A percentile compares a stretch with the other conserved stretches of the same genome.
Evolutionary conservation across 2,888 invertebrate genomes (phyloP).

Genomic region (Thelaira solivaga): DNA sequence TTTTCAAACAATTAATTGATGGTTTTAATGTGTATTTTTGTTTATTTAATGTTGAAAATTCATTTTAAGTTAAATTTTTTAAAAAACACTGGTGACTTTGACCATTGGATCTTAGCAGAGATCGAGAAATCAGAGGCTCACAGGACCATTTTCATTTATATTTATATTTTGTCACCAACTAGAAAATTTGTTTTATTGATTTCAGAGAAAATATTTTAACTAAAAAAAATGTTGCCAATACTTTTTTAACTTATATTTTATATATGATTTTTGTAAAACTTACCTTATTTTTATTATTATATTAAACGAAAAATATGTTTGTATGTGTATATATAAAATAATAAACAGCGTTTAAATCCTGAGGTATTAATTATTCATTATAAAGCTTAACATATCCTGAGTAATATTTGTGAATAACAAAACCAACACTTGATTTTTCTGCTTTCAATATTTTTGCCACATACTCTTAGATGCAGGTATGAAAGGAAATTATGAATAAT

Average conservation of each 20-base stretch:
- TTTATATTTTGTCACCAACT: too few species aligned
- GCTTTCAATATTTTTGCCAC: not conserved
- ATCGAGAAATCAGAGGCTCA: too few species aligned
- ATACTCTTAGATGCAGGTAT: too few species aligned
- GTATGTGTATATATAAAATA: slow-evolving; percentile 1
- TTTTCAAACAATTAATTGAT: too few species aligned
- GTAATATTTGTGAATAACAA: slow-evolving; percentile 22
- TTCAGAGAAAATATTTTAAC: not conserved
- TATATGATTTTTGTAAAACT: slow-evolving; percentile 10
- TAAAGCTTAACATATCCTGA: slow-evolving; percentile 56
- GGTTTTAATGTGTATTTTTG: too few species aligned
- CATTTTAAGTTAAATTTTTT: too few species aligned
- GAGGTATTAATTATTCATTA: slow-evolving; percentile 35
- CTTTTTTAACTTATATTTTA: not conserved
- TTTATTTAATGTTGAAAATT: too few species aligned
- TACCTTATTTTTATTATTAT: slow-evolving; percentile 36
- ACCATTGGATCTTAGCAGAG: too few species aligned
- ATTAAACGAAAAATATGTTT: slow-evolving; percentile 14
- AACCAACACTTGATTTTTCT: not conserved
- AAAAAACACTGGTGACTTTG: too few species aligned
- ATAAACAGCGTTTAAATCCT: slow-evolving; percentile 47
- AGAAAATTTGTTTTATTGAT: too few species aligned
- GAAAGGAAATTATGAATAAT: not conserved
- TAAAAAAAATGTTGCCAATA: not conserved
- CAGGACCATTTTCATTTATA: too few species aligned